A percentile compares a stretch with the other conserved stretches of the same genome.
Evolutionary conservation across 2,113 vertebrate species (phyloP).

Genomic region (Ascaphus truei): DNA sequence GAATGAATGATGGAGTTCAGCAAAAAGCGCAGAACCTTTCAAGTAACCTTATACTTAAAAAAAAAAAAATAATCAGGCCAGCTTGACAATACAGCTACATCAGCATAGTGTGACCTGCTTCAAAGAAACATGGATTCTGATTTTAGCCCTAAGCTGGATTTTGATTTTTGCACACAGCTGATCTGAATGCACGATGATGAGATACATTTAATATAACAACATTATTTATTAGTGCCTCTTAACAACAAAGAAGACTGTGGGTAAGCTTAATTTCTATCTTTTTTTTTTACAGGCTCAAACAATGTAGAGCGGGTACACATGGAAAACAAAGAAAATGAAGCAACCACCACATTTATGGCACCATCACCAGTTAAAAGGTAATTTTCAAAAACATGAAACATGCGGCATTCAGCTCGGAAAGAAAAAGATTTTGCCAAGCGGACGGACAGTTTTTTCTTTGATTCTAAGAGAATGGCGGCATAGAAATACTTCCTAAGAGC

Average conservation of each 20-base stretch:
- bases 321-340: constrained; percentile 66
- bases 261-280: neutral
- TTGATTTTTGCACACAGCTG: constrained; percentile 6
- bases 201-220: neutral
- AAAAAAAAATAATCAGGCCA: constrained; percentile 7
- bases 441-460: neutral
- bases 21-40: too few species aligned
- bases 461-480: neutral
- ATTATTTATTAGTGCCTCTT: neutral
- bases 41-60: neutral
- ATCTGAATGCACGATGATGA: neutral
- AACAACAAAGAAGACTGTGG: neutral
- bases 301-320: constrained; percentile 52
- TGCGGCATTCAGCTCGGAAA: too few species aligned
- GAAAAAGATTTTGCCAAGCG: too few species aligned
- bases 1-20: constrained; percentile 14
- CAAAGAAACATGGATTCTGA: constrained; percentile 7
- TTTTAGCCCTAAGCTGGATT: constrained; percentile 7
- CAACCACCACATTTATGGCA: constrained; percentile 65
- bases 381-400: neutral
- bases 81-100: constrained; percentile 19
- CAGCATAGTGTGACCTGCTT: neutral
- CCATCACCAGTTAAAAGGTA: constrained; percentile 75
- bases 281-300: constrained; percentile 52
- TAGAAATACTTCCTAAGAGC: too few species aligned